Base-by-base conservation (phyloP, 2,888 invertebrate species). In the Crocallis elinguaria region DNA sequence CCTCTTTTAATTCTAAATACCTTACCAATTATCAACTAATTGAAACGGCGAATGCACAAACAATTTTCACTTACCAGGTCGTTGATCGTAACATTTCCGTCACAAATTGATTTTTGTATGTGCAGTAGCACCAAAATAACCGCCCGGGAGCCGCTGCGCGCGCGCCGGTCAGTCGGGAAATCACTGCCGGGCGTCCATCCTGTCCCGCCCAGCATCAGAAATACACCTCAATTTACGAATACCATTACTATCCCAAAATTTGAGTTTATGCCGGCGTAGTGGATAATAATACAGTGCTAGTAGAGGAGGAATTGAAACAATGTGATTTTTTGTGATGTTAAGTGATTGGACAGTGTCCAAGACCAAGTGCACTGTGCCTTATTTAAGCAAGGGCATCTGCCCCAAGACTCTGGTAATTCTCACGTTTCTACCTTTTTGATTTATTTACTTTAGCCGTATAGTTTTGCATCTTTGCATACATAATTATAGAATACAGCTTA, bases 41-140 rank as follows among this genome's bases (percentile, higher is more conserved):
- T 50, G 56, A 51, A 57, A 33, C 42, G 32, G 41, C 32, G 37
- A 53, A 51, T 73, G 68, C 71, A 75, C 54, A 64, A 59, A 55
- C 61, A 74, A 64, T 70, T 74, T 77, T 75, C 70, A 73, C 74
- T 75, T 77, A 79, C 77, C 82, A 80, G 90, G 91, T 90, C 90
- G 88, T 84, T 89, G 89, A 88, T 90, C 91, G 91, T 91, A 80
- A 86, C 87, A 86, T 87, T 89, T 88, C 85, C 84, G 82, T 86
- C 86, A 84, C 84, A 82, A 85, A 84, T 79, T 82, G 77, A 84
- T 83, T 88, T 87, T 88, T 85, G 81, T 87, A 75, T 85, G 79
- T 84, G 84, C 84, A 83, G 82, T 82, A 88, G 90, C 85, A 89
- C 89, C 62, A 86, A 90, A 90, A 90, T 91, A 91, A 84, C 82